Evolutionary conservation across 2,797 vertebrate species (phyloP).

Genomic region (Acanthiza pusilla): DNA sequence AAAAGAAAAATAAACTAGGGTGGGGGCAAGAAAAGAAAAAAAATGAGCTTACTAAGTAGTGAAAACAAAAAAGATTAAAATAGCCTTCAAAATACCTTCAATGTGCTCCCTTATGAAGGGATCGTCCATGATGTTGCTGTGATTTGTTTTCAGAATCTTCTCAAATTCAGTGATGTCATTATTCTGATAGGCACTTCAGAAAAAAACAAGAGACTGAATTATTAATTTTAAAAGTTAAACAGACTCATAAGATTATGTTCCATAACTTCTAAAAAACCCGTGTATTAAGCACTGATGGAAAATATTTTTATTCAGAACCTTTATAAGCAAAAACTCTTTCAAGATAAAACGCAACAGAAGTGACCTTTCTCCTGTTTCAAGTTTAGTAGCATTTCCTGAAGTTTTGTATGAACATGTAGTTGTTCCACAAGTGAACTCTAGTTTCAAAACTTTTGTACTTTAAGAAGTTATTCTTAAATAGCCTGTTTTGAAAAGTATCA

Average conservation of each 20-base stretch:
- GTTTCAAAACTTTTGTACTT: not conserved
- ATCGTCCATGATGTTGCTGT: slow-evolving; percentile 99
- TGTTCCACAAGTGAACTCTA: not conserved
- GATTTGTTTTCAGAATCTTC: slow-evolving; percentile 99
- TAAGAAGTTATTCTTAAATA: not conserved
- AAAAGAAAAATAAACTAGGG: not conserved
- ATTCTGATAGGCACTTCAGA: slow-evolving; percentile 97
- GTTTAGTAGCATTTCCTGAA: not conserved
- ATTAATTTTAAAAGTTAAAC: slow-evolving; percentile 21
- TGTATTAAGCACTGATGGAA: not conserved
- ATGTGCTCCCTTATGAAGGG: slow-evolving; percentile 99
- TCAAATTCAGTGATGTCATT: slow-evolving; percentile 99
- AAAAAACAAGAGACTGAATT: not conserved
- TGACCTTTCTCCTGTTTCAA: not conserved
- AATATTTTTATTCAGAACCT: not conserved
- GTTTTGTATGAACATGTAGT: not conserved
- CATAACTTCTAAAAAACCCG: not conserved
- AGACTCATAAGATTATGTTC: not conserved
- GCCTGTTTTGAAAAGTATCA: not conserved
- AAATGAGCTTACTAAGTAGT: not conserved
- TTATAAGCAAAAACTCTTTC: not conserved
- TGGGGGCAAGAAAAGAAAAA: no score
- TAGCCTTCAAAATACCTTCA: slow-evolving; percentile 81
- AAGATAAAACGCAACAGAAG: not conserved
- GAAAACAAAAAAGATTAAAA: not conserved